phyloP scores from a whole-genome alignment of 2,797 vertebrate genomes.

The Pachyuromys duprasi region DNA sequence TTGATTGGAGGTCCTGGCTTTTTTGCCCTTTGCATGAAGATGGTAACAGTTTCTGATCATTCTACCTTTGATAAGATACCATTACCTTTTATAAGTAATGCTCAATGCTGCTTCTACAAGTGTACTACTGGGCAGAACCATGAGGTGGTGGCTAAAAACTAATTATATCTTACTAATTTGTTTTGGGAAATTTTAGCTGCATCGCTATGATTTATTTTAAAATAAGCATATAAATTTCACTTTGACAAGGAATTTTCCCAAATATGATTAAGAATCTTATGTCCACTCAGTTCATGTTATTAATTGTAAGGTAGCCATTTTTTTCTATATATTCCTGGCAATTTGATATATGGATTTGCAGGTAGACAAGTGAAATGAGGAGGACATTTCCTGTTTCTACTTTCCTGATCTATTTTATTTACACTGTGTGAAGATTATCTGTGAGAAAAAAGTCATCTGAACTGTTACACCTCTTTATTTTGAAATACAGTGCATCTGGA shows the following conservation, averaged over 20 bases:
- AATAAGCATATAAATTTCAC: neutral
- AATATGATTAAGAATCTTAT: neutral
- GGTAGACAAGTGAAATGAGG: neutral
- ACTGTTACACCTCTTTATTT: neutral
- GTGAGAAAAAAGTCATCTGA: neutral
- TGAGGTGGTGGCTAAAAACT: neutral
- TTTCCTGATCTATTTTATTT: neutral
- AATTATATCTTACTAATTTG: neutral
- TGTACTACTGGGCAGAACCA: neutral
- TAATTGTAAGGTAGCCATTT: neutral
- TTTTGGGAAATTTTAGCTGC: neutral
- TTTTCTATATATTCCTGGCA: neutral
- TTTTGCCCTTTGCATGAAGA: neutral
- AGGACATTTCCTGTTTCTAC: neutral
- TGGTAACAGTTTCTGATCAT: neutral
- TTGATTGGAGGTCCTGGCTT: neutral
- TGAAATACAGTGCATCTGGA: slow-evolving; percentile 2
- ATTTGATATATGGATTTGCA: neutral
- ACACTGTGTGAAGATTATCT: neutral
- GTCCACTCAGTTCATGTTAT: neutral
- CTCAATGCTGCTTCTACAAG: neutral
- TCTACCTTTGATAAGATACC: neutral
- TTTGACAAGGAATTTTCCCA: neutral
- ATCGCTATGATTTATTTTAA: neutral
- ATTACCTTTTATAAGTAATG: neutral